Conservation (phyloP, 2,113 vertebrate species). For the Hippocampus comes region DNA sequence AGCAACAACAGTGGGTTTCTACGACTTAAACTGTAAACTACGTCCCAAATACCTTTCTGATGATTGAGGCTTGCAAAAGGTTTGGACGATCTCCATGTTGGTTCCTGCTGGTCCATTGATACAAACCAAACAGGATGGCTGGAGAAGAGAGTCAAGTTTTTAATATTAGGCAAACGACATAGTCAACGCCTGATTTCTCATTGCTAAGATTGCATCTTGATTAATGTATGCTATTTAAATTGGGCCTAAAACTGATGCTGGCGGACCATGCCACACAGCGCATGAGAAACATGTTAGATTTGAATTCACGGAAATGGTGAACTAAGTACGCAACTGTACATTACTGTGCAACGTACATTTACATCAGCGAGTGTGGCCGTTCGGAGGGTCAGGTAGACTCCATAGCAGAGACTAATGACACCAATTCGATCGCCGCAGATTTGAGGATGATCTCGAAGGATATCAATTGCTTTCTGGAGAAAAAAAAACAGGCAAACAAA, state of each 20-base stretch:
- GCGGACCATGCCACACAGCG: not conserved
- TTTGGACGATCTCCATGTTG: not conserved
- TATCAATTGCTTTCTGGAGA: conserved; percentile 53
- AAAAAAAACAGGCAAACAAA: not conserved
- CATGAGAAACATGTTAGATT: not conserved
- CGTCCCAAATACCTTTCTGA: conserved; percentile 21
- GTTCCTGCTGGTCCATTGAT: conserved; percentile 61
- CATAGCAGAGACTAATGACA: conserved; percentile 60
- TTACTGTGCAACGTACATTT: conserved; percentile 39
- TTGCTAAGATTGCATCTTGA: not conserved
- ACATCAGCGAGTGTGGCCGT: conserved; percentile 31
- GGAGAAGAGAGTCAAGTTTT: conserved; percentile 14
- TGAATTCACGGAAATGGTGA: too few species aligned
- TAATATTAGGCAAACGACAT: not conserved
- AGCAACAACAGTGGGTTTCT: not conserved
- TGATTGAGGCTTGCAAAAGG: not conserved
- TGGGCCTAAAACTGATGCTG: not conserved
- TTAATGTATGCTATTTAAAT: not conserved
- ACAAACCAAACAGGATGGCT: conserved; percentile 66
- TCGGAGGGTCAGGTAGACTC: conserved; percentile 48
- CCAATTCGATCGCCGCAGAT: conserved; percentile 55
- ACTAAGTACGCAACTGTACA: not conserved
- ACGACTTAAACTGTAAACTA: not conserved
- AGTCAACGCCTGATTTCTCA: not conserved
- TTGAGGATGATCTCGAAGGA: conserved; percentile 57